These are phyloP conservation scores for Myiothlypis coronata DNA, from an alignment of 2,797 vertebrate genomes.

Conservation along the genomic window DNA sequence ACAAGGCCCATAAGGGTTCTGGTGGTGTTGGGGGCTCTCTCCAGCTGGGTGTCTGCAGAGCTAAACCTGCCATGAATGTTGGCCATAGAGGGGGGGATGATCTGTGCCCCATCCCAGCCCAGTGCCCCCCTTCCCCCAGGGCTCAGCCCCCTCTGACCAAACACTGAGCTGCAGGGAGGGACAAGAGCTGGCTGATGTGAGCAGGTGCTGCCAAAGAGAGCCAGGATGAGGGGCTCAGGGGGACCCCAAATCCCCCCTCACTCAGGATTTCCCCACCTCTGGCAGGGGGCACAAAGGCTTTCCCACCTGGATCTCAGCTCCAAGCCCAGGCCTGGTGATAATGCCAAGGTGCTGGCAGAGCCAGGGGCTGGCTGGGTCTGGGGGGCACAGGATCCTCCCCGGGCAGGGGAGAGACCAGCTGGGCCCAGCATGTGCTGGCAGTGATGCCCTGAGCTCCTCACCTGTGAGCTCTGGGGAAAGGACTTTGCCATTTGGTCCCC, in stretches of 20 bases:
- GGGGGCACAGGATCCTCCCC: too few species aligned
- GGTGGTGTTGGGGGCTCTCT: background rate
- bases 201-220: background rate
- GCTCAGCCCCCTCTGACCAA: background rate
- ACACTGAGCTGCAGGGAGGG: accelerated
- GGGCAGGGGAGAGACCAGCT: background rate
- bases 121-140: accelerated
- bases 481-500: background rate
- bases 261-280: background rate
- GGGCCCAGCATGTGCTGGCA: accelerated
- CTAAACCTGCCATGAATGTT: accelerated
- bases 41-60: background rate
- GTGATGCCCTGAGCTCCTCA: background rate
- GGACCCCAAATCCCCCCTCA: accelerated
- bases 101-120: background rate
- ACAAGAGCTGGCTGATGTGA: background rate
- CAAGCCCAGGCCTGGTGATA: background rate
- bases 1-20: background rate
- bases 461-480: accelerated
- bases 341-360: accelerated
- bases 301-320: accelerated
- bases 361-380: background rate
- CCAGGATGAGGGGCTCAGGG: accelerated
- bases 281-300: background rate
- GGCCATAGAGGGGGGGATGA: background rate